Evolutionary conservation across 1,140 invertebrate genomes (phyloP), one percentile per base, ranked within the genome.

Genomic region (Leptopilina boulardi): DNA sequence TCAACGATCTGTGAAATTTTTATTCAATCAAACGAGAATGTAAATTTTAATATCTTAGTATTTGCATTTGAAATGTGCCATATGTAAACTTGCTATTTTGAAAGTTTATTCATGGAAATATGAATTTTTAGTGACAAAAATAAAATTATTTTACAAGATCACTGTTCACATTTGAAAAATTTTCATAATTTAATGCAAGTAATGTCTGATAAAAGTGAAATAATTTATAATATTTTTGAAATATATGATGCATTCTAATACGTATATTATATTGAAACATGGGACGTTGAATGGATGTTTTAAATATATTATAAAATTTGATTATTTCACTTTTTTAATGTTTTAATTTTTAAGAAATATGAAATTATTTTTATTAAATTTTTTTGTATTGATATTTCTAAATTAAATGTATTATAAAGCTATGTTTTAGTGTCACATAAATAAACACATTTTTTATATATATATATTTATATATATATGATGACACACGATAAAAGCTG

Each of bases 21-120:
- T 51, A 51, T 51, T 51, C n/a, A 51, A 51, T 51, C 47, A n/a
- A 51, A n/a, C n/a, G n/a, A 51, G 47, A 51, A 51, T 51, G 47
- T 51, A 51, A 51, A 51, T 51, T 51, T 51, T 51, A 51, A 51
- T 51, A 51, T 51, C 47, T 51, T n/a, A 51, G 47, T 18, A 51
- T 51, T 51, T 51, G 47, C 47, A 51, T 18, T 51, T 51, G 47
- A 51, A 51, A 51, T 51, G n/a, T 51, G 47, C 5, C 15, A 51
- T 51, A 51, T 51, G 47, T 51, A 51, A 51, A 51, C 47, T 51
- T 51, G 47, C 47, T 51, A 51, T 15, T 51, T 51, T 18, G 18
- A 51, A 38, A 38, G 34, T 38, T 38, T 38, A 51, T 51, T 51
- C 15, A 51, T 5, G 5, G 47, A 51, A 51, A 18, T 51, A 51